Conservation (phyloP, 2,113 vertebrate genomes). For the Pimephales promelas region DNA sequence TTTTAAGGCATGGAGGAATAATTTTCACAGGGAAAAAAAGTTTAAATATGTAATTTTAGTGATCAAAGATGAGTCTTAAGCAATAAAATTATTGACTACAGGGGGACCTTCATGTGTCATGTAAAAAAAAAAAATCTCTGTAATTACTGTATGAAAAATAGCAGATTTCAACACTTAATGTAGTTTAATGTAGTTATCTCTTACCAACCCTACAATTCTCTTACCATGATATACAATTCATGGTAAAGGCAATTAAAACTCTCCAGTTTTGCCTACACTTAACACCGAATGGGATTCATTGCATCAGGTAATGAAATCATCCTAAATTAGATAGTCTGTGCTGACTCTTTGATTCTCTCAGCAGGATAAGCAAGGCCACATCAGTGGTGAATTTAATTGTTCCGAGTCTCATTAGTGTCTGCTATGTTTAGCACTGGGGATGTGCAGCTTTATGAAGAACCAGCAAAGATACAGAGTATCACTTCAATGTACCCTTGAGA, state of each 20-base stretch:
- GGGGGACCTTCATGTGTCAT: not conserved
- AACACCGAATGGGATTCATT: slow-evolving; percentile 10
- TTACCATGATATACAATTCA: not conserved
- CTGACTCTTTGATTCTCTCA: slow-evolving; percentile 27
- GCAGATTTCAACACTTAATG: not conserved
- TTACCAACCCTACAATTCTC: not conserved
- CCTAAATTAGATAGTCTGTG: not conserved
- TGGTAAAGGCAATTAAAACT: not conserved
- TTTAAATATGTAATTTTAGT: too few species aligned
- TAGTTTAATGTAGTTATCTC: not conserved
- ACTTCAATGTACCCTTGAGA: slow-evolving; percentile 7
- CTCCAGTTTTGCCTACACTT: slow-evolving; percentile 7
- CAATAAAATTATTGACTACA: too few species aligned
- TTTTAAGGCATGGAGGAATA: too few species aligned
- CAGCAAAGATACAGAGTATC: slow-evolving; percentile 26
- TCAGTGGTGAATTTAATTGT: slow-evolving; percentile 25
- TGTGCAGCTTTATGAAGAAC: slow-evolving; percentile 2
- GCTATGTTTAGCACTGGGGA: slow-evolving; percentile 21
- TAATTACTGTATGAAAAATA: not conserved
- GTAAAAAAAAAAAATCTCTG: not conserved
- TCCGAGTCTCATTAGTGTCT: slow-evolving; percentile 24
- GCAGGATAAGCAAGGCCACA: slow-evolving; percentile 32
- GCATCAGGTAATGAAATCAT: slow-evolving; percentile 31
- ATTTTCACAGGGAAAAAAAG: too few species aligned
- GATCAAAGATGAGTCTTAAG: too few species aligned